Evolutionary conservation across 2,797 vertebrate genomes (phyloP), one percentile per base, ranked within the genome.

Genomic region (Poeciliopsis turneri): DNA sequence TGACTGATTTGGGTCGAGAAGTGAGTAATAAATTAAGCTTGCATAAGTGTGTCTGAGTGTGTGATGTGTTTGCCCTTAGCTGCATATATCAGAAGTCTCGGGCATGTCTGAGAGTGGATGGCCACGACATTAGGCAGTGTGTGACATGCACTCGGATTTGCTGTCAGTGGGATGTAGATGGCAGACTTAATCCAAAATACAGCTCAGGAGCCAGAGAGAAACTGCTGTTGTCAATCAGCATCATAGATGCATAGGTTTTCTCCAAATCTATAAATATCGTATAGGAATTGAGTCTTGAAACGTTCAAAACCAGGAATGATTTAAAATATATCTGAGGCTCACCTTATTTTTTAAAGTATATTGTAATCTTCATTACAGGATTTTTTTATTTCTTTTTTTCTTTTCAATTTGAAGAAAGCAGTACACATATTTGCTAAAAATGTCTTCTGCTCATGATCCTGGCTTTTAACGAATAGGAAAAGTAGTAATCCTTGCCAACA

Each of bases 1-100:
- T 92, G 92, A 95, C 92, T 93, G 93, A 94, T 95, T 94, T 90
- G 85, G 93, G 93, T 94, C 89, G 92, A 92, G 84, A 90, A 87
- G 87, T 92, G 92, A 92, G 91, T 89, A 93, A 93, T 90, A 90
- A 91, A 93, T 92, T 82, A 92, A 88, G 85, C 89, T 85, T 87
- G 91, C 70, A 66, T 88, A 76, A 82, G 78, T 84, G 82, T 82
- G 86, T 86, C 77, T 86, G 64, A 66, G 59, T 61, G 55, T 77
- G 83, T 49, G 84, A 82, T 85, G 87, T 66, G 78, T 84, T 74
- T 84, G 87, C 87, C 89, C 80, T 82, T 36, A 76, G 88, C 84
- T 73, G 82, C 64, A 71, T 76, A 85, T 77, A 88, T 88, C 82
- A 69, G 80, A 81, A 90, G 83, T 87, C 73, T 79, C 11, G 74